phyloP scores from a whole-genome alignment of 2,113 vertebrate species.

The Hemiscyllium ocellatum region DNA sequence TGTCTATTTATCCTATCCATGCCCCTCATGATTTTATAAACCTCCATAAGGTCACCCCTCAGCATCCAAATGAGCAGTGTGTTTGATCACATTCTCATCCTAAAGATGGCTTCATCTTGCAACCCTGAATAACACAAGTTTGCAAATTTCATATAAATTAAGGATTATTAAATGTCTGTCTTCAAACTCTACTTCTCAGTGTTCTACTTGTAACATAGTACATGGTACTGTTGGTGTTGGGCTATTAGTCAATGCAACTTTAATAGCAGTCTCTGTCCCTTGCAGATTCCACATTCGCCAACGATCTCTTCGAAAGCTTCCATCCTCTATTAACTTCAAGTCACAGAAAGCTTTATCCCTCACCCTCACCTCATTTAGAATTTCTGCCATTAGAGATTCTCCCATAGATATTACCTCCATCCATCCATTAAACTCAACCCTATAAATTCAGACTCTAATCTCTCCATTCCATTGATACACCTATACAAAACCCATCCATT shows the following conservation, averaged over 20 bases:
- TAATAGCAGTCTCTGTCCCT: neutral
- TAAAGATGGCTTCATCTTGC: neutral
- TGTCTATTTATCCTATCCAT: no score
- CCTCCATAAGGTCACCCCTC: no score
- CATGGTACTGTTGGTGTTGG: neutral
- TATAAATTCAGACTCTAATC: neutral
- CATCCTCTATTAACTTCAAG: neutral
- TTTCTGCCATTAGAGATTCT: neutral
- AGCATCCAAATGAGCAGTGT: neutral
- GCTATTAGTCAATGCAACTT: neutral
- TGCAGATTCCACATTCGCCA: neutral
- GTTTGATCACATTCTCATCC: neutral
- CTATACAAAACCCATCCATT: neutral
- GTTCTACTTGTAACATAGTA: neutral
- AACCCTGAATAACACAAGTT: neutral
- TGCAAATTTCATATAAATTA: neutral
- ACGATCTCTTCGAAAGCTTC: neutral
- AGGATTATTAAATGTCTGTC: neutral
- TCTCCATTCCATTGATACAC: neutral
- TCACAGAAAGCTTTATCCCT: neutral
- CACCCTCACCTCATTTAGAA: neutral
- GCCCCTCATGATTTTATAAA: no score
- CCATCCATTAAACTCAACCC: neutral
- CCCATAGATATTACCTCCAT: neutral
- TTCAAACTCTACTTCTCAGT: neutral